These are phyloP conservation scores for Drosophila pandora DNA, from an alignment of 1,140 invertebrate genomes.

Conservation along the genomic window DNA sequence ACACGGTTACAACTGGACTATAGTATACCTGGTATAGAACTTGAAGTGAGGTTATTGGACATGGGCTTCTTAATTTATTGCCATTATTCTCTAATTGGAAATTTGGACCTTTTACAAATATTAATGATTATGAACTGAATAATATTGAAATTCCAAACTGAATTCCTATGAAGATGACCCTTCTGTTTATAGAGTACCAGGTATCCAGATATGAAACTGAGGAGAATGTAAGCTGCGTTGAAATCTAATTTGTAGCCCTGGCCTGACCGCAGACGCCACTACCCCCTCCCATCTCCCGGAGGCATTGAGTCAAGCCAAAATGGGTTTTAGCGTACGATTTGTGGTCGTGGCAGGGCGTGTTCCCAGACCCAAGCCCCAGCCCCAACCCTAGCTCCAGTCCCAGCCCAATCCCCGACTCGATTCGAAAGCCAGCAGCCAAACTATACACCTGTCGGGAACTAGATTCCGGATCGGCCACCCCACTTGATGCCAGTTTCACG, in stretches of 20 bases:
- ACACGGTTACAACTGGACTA: not conserved
- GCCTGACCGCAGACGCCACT: slow-evolving; percentile 32
- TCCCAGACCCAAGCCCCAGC: slow-evolving; percentile 3
- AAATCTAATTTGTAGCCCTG: slow-evolving; percentile 74
- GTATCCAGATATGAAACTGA: not conserved
- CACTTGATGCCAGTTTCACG: slow-evolving; percentile 38
- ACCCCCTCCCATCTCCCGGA: slow-evolving; percentile 4
- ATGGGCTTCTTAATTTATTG: no score
- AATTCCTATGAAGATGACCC: not conserved
- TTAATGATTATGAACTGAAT: no score
- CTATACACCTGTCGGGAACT: slow-evolving; percentile 44
- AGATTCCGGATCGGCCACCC: slow-evolving; percentile 17
- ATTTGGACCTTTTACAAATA: no score
- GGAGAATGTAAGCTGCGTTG: slow-evolving; percentile 67
- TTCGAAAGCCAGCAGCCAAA: slow-evolving; percentile 32
- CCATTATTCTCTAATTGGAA: no score
- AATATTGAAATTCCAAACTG: no score
- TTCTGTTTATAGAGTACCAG: slow-evolving; percentile 12
- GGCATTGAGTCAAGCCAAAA: slow-evolving; percentile 57
- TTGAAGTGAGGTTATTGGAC: no score
- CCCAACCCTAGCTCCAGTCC: not conserved
- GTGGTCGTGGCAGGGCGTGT: slow-evolving; percentile 42
- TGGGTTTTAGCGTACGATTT: slow-evolving; percentile 74
- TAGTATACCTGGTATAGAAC: not conserved
- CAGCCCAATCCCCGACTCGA: not conserved